These are phyloP conservation scores for Gobionotothen gibberifrons DNA, from an alignment of 2,797 vertebrate genomes.

Conservation along the genomic window DNA sequence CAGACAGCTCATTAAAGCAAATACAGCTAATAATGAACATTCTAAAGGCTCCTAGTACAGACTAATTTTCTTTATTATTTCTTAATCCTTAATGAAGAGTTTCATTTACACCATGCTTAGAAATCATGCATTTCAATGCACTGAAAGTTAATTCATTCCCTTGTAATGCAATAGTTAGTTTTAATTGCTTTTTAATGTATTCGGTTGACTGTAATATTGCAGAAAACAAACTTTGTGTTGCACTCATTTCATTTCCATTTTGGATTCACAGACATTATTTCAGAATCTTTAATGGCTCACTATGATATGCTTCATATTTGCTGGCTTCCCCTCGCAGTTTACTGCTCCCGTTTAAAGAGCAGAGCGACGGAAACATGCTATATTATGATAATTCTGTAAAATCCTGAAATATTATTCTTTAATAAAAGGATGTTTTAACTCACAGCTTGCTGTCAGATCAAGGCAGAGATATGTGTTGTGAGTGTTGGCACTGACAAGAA, in stretches of 20 bases:
- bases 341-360: slow-evolving; percentile 57
- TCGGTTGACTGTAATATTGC: slow-evolving; percentile 78
- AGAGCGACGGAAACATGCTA: slow-evolving; percentile 37
- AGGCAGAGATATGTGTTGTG: slow-evolving; percentile 81
- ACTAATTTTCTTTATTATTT: slow-evolving; percentile 82
- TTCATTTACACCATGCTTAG: slow-evolving; percentile 75
- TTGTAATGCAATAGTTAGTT: slow-evolving; percentile 84
- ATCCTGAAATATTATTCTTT: slow-evolving; percentile 63
- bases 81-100: slow-evolving; percentile 83
- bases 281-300: slow-evolving; percentile 60
- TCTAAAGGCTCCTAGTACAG: slow-evolving; percentile 68
- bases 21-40: slow-evolving; percentile 80
- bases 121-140: slow-evolving; percentile 76
- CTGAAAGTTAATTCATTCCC: slow-evolving; percentile 76
- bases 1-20: slow-evolving; percentile 76
- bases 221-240: slow-evolving; percentile 79
- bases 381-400: slow-evolving; percentile 58
- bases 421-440: slow-evolving; percentile 78
- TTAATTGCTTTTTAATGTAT: slow-evolving; percentile 87
- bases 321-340: slow-evolving; percentile 43
- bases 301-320: slow-evolving; percentile 49
- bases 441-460: slow-evolving; percentile 87
- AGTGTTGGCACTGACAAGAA: slow-evolving; percentile 82
- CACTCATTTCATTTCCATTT: slow-evolving; percentile 75
- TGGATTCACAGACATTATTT: slow-evolving; percentile 66